Evolutionary conservation across 2,797 vertebrate species (phyloP).

Genomic region (Pangasius krempfi): DNA sequence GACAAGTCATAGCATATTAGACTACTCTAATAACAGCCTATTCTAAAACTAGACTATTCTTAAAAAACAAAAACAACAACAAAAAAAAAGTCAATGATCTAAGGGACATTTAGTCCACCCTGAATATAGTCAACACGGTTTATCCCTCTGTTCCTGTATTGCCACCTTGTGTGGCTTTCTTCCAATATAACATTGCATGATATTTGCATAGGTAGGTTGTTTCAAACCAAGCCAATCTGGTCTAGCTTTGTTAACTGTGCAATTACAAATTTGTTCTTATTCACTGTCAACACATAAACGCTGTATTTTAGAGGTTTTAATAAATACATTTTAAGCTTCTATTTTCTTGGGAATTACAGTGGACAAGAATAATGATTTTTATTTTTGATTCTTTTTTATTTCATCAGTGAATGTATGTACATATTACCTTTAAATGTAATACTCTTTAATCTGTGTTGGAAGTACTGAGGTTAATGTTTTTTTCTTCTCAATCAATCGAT

Average conservation of each 20-base stretch:
- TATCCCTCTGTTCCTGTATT: constrained; percentile 76
- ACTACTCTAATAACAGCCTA: constrained; percentile 79
- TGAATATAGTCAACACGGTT: constrained; percentile 84
- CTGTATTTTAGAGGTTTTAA: constrained; percentile 55
- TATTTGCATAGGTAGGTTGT: constrained; percentile 80
- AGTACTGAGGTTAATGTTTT: constrained; percentile 72
- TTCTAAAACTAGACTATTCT: constrained; percentile 16
- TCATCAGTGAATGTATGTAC: constrained; percentile 57
- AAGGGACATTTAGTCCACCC: constrained; percentile 87
- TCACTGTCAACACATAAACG: constrained; percentile 76
- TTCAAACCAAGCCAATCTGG: constrained; percentile 79
- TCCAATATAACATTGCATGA: constrained; percentile 78
- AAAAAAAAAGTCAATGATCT: constrained; percentile 87
- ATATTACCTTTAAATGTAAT: constrained; percentile 70
- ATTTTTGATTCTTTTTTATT: constrained; percentile 52
- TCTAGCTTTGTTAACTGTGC: constrained; percentile 82
- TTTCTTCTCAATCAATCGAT: constrained; percentile 79
- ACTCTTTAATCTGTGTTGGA: constrained; percentile 66
- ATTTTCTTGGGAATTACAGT: constrained; percentile 66
- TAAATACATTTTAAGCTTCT: constrained; percentile 30
- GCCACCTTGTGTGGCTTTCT: constrained; percentile 82
- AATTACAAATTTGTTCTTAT: constrained; percentile 72
- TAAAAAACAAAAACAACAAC: constrained; percentile 72
- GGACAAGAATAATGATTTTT: constrained; percentile 74
- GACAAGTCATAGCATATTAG: constrained; percentile 85